A percentile compares a stretch with the other conserved stretches of the same genome.
phyloP scores from a whole-genome alignment of 2,113 vertebrate species.

The Galemys pyrenaicus region DNA sequence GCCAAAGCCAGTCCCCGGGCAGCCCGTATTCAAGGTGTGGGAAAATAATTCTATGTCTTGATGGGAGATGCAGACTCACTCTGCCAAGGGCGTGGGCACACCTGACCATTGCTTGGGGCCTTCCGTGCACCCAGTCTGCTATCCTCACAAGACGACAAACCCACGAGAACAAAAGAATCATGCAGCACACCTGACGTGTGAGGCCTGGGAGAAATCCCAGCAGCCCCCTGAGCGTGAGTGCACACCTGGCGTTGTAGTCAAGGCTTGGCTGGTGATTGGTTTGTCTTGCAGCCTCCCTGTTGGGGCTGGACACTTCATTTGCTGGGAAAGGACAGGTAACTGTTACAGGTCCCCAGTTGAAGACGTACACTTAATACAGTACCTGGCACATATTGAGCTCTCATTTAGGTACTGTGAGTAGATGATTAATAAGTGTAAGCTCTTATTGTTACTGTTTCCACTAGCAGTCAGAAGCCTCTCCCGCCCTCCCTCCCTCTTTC shows the following conservation, averaged over 20 bases:
- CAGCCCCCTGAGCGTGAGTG: fast-evolving
- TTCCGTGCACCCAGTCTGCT: fast-evolving
- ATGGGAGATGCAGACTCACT: too few relatives aligned
- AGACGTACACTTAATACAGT: too few relatives aligned
- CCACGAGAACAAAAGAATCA: background rate
- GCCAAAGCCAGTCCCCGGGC: background rate
- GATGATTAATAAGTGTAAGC: background rate
- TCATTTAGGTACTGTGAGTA: background rate
- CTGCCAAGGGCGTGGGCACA: fast-evolving
- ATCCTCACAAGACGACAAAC: background rate
- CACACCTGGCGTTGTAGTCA: fast-evolving
- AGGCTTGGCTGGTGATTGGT: background rate
- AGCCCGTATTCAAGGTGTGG: background rate
- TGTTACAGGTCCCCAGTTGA: background rate
- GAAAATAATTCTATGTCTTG: background rate
- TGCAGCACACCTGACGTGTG: fast-evolving
- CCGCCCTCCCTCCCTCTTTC: background rate
- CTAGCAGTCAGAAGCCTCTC: background rate
- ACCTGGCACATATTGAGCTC: background rate
- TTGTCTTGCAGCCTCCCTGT: background rate
- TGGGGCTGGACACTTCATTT: background rate
- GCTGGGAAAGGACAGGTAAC: background rate
- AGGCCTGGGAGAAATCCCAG: fast-evolving
- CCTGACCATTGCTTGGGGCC: background rate
- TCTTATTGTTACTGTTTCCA: background rate